A percentile compares a stretch with the other conserved stretches of the same genome.
phyloP scores from a whole-genome alignment of 2,888 invertebrate genomes.

The Thalpophila matura region DNA sequence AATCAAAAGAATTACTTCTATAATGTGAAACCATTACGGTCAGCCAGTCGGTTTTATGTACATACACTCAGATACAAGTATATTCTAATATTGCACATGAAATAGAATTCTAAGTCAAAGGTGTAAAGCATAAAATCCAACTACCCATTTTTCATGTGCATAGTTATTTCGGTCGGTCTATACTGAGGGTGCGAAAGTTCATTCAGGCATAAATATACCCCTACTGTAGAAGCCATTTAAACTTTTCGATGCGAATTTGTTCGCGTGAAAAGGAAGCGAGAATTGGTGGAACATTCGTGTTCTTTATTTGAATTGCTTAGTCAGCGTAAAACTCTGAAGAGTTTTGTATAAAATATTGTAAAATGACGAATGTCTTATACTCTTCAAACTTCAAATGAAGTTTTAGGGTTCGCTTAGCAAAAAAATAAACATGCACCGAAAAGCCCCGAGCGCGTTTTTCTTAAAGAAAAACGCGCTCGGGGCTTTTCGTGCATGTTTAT shows the following conservation, averaged over 20 bases:
- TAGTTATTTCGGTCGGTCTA: constrained; percentile 74
- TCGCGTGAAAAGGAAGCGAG: constrained; percentile 54
- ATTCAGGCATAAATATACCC: constrained; percentile 74
- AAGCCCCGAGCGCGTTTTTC: no score
- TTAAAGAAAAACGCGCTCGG: constrained; percentile 11
- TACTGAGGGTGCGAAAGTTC: constrained; percentile 74
- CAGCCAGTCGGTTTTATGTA: constrained; percentile 39
- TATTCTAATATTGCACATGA: constrained; percentile 21
- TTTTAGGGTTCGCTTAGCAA: constrained; percentile 28
- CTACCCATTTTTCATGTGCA: constrained; percentile 52
- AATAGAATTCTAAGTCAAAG: constrained; percentile 41
- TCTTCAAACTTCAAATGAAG: constrained; percentile 28
- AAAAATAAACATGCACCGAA: no score
- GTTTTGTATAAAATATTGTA: constrained; percentile 40
- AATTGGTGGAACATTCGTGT: constrained; percentile 26
- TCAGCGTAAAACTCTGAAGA: constrained; percentile 31
- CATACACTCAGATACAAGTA: constrained; percentile 29
- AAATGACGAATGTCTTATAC: constrained; percentile 39
- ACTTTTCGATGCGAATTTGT: constrained; percentile 65
- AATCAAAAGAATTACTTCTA: constrained; percentile 40
- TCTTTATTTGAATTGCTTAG: constrained; percentile 41
- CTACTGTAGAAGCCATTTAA: constrained; percentile 70
- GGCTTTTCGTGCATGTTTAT: constrained; percentile 4
- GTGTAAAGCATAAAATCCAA: constrained; percentile 50
- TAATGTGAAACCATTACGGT: constrained; percentile 58